Evolutionary conservation across 2,888 invertebrate species (phyloP), one percentile per base, ranked within the genome.

Genomic region (Synergus umbraculus): DNA sequence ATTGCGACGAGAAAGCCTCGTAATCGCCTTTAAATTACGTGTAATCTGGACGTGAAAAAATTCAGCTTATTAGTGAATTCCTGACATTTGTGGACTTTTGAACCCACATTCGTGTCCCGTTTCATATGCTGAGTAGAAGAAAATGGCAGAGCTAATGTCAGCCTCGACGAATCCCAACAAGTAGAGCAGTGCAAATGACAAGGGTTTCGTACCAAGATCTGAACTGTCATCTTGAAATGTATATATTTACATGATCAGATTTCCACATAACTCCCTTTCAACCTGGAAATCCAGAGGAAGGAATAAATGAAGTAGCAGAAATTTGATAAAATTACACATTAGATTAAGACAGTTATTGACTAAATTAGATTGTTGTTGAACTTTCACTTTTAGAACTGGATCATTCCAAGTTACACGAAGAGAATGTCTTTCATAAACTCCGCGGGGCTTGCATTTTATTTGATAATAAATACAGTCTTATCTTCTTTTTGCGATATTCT

Each of bases 1-100:
- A 76, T 58, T 49, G n/a, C 37, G 10, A 13, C 49, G 76, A 76
- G 54, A 76, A 76, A 63, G 37, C 49, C 8, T 54, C 49, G 37
- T 73, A 73, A 73, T 73, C 54, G n/a, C n/a, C 37, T 54, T 73
- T 73, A 73, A 73, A 73, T 73, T 73, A 73, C 12, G 49, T 54
- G n/a, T 73, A 54, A 73, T 73, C 49, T 49, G n/a, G 37, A 37
- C 37, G 46, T 15, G n/a, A 73, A 37, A 37, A 73, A 60, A 46
- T 22, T 22, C 12, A 18, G 54, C 37, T 54, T 54, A 41, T 54
- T 54, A 49, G 41, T 37, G 73, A 54, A 73, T 73, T 73, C 54
- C 73, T 29, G 73, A 54, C 73, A 67, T 67, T 67, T 67, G 67
- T 67, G 15, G 54, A 54, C 73, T 44, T 10, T 66, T 67, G 67